Conservation (phyloP, 2,113 vertebrate genomes). For the Gasterosteus nipponicus region DNA sequence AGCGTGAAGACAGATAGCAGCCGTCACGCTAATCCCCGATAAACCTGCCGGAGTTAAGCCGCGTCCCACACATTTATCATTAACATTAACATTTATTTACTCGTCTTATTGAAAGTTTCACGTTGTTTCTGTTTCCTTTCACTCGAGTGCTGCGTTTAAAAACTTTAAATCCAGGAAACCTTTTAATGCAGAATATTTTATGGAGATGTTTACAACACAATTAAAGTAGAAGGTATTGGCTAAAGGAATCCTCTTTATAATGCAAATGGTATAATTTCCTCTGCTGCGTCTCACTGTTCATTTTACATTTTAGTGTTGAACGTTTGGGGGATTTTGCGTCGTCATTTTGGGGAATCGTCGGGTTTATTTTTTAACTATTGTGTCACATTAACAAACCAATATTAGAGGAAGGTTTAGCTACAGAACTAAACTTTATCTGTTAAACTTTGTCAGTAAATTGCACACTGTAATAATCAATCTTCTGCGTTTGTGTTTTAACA, state of each 20-base stretch:
- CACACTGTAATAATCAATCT: neutral
- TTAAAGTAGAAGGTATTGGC: neutral
- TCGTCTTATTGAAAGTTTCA: constrained; percentile 37
- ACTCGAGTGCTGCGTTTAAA: neutral
- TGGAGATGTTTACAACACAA: neutral
- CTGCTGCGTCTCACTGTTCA: neutral
- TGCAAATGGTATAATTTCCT: neutral
- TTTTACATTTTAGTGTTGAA: neutral
- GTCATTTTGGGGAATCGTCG: neutral
- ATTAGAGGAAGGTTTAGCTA: too few species aligned
- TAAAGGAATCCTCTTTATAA: neutral
- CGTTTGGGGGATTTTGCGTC: neutral
- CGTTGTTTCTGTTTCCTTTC: constrained; percentile 23
- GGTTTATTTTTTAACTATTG: neutral
- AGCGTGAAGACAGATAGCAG: constrained; percentile 61
- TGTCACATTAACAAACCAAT: neutral
- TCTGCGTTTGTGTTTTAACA: too few species aligned
- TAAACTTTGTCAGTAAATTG: neutral
- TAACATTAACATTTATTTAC: constrained; percentile 19
- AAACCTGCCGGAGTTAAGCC: constrained; percentile 66
- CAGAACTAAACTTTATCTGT: neutral
- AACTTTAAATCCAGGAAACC: neutral
- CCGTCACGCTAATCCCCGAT: constrained; percentile 70
- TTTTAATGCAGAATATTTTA: neutral
- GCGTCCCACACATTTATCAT: neutral